Base-by-base conservation (phyloP, 2,888 invertebrate genomes). In the Eugnorisma glareosa region DNA sequence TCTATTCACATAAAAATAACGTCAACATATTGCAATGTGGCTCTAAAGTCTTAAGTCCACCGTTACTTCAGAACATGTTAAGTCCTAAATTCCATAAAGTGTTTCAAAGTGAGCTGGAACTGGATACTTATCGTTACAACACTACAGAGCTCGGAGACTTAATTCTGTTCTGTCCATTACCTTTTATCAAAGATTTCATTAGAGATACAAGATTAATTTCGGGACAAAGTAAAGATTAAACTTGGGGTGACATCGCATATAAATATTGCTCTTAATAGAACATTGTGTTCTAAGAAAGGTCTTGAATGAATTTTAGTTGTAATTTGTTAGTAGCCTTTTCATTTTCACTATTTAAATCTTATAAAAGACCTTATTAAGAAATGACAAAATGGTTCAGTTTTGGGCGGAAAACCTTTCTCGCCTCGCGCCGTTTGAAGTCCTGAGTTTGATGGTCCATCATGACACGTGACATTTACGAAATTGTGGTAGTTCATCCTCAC, bases 141-240 rank as follows among this genome's bases (percentile, higher is more conserved):
- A 81, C 70, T 82, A 85, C 59, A 73, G 54, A 13, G 11, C 63
- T 77, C 37, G 24, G n/a, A n/a, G 72, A 74, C 74, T 76, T 77
- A 54, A 76, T 75, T 69, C 67, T 35, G 63, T 75, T 69, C 68
- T 35, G 63, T 48, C 57, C 73, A 70, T 87, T 75, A 83, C 79
- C 61, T 79, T 80, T 70, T 76, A 78, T 73, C 83, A 87, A 87
- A 82, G 83, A 87, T 85, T 79, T 86, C 77, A 85, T 85, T 85
- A 87, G 15, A 72, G 80, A 87, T 85, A 87, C 63, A 57, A 83
- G 81, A 85, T 87, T 74, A 83, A 75, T 85, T 86, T 82, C 66
- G 45, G 73, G 80, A 85, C 81, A 70, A 75, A 67, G 67, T n/a
- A 48, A 71, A 76, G 85, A 77, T 82, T 84, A 73, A 87, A 82